Evolutionary conservation across 1,140 invertebrate species (phyloP), one percentile per base, ranked within the genome.

Genomic region (Panagrolaimus sp.): DNA sequence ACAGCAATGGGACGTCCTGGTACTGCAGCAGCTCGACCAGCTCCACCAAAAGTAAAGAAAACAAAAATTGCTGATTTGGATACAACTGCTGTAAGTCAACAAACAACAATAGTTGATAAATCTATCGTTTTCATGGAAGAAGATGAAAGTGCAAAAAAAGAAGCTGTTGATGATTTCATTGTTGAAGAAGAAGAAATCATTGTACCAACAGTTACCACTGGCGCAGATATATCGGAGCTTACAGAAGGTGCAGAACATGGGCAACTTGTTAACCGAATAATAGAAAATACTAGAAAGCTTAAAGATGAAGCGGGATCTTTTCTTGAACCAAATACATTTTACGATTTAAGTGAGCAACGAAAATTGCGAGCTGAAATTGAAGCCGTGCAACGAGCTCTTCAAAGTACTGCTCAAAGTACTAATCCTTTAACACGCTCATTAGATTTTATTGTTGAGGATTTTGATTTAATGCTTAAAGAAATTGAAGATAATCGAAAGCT

Each of bases 11-110:
- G 63, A 13, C 43, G 74, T 11, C 74, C 74, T n/a, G 76, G 76
- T n/a, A 76, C 74, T 9, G 72, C 74, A 1, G 68, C 67, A 27
- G 66, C 74, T 23, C 46, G 74, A 27, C 62, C 68, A 46, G 72
- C 74, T 14, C 74, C 74, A 13, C 74, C 74, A 57, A 74, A 77
- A 66, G 31, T 77, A 16, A 76, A 76, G 57, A 74, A 76, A 47
- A 73, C 71, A 42, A 73, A 73, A 20, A 46, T 73, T 63, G 72
- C 51, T 11, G 72, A 73, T 46, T 20, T 73, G 27, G 67, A 73
- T 53, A n/a, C 51, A 31, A 61, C 45, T 20, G 46, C 57, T 14
- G 73, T 73, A 9, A 73, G 61, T 38, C 25, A 31, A 9, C 72
- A 74, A 38, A 74, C 73, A 20, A 68, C 53, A n/a, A 47, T 51